A percentile compares a stretch with the other conserved stretches of the same genome.
These are phyloP conservation scores for Paradisaea rubra DNA, from an alignment of 2,113 vertebrate genomes.

Conservation along the genomic window DNA sequence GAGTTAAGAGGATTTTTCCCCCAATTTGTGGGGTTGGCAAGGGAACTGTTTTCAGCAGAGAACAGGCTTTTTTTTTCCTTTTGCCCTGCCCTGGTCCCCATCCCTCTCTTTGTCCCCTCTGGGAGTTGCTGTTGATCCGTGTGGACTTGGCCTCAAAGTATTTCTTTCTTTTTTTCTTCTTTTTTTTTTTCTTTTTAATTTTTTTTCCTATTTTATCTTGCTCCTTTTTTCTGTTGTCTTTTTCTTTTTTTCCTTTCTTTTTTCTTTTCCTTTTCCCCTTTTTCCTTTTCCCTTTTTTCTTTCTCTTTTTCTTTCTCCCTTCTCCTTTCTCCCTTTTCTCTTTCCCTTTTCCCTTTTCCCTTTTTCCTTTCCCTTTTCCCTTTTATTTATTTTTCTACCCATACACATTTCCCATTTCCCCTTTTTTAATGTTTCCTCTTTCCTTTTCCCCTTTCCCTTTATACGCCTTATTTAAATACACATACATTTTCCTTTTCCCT, in stretches of 20 bases:
- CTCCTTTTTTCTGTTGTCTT: not conserved
- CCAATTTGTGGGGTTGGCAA: not conserved
- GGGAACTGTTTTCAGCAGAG: not conserved
- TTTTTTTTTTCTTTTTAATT: not conserved
- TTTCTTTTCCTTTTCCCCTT: no score
- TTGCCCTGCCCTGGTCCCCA: not conserved
- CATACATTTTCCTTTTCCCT: not conserved
- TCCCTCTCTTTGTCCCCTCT: no score
- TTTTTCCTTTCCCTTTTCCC: not conserved
- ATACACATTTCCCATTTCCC: not conserved
- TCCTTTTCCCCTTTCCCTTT: not conserved
- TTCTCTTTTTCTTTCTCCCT: rapidly evolving
- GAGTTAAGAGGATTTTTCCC: rapidly evolving
- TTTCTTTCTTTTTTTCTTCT: not conserved
- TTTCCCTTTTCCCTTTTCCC: not conserved
- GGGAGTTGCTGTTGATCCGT: rapidly evolving
- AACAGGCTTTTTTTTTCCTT: not conserved
- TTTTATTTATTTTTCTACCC: not conserved
- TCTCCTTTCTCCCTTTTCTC: rapidly evolving
- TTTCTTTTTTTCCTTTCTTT: rapidly evolving
- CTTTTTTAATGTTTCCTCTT: not conserved
- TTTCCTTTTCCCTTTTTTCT: rapidly evolving
- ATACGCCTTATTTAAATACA: not conserved
- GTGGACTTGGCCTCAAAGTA: not conserved
- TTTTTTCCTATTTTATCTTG: rapidly evolving